These are phyloP conservation scores for Bellardia bayeri DNA, from an alignment of 2,888 invertebrate species.

Conservation along the genomic window DNA sequence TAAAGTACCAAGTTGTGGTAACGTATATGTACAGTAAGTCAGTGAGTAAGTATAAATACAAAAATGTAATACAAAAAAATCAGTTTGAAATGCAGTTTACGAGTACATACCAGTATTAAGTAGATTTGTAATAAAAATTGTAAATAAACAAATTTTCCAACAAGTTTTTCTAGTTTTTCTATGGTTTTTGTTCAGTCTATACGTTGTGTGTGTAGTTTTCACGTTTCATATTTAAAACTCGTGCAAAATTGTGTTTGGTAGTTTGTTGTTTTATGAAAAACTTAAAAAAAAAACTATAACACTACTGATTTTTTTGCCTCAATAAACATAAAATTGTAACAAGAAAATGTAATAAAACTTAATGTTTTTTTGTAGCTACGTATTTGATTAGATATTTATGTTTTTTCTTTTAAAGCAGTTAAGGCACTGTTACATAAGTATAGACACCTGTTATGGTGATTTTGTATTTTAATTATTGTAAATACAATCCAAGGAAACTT, in stretches of 20 bases:
- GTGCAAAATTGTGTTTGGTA: constrained; percentile 52
- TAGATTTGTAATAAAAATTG: constrained; percentile 71
- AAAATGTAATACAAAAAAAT: neutral
- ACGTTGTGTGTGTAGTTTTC: constrained; percentile 17
- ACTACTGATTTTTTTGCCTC: constrained; percentile 36
- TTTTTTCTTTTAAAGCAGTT: neutral
- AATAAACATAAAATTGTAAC: constrained; percentile 7
- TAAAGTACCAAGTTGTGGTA: constrained; percentile 45
- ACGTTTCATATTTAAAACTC: constrained; percentile 46
- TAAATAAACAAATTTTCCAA: constrained; percentile 74
- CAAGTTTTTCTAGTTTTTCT: constrained; percentile 72
- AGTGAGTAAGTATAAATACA: too few relatives aligned
- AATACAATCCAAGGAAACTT: constrained; percentile 30
- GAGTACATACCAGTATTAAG: constrained; percentile 26
- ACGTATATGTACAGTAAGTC: neutral
- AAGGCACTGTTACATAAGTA: constrained; percentile 65
- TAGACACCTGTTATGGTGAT: constrained; percentile 59
- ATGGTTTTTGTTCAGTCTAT: constrained; percentile 27
- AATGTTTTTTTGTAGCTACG: neutral
- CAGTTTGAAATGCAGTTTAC: constrained; percentile 40
- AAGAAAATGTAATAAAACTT: constrained; percentile 42
- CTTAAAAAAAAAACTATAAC: constrained; percentile 30
- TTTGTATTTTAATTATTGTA: constrained; percentile 1
- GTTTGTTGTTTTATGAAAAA: constrained; percentile 26
- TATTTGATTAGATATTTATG: neutral